These are phyloP conservation scores for Pteruthius melanotis DNA, from an alignment of 2,113 vertebrate genomes.

Conservation along the genomic window DNA sequence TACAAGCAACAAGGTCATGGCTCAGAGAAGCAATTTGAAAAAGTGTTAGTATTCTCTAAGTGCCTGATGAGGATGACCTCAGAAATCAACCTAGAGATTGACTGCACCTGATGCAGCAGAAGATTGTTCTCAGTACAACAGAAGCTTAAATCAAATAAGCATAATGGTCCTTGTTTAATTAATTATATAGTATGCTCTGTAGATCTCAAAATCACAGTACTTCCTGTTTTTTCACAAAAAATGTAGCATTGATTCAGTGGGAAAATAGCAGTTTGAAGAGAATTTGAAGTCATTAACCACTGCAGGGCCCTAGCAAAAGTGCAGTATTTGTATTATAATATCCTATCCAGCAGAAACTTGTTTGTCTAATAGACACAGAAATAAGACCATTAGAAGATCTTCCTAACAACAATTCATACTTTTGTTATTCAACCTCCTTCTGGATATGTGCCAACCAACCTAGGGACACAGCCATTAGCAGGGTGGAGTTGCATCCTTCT, in stretches of 20 bases:
- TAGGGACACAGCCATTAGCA: constrained; percentile 30
- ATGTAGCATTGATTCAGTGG: neutral
- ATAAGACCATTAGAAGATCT: neutral
- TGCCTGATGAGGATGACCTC: neutral
- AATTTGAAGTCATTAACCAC: neutral
- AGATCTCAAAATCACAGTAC: neutral
- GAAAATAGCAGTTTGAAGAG: neutral
- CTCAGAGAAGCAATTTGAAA: neutral
- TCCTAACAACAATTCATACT: neutral
- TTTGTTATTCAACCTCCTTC: neutral
- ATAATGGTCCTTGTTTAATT: neutral
- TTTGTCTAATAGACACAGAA: neutral
- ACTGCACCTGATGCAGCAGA: neutral
- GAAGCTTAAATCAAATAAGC: neutral
- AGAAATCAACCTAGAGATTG: neutral
- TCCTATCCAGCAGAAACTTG: neutral
- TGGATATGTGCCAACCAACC: neutral
- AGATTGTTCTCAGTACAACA: neutral
- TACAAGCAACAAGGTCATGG: neutral
- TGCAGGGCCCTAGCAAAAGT: neutral
- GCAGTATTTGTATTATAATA: neutral
- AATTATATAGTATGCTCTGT: neutral
- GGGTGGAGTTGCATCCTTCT: constrained; percentile 59
- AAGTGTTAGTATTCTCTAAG: neutral
- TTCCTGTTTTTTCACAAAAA: neutral